A percentile compares a stretch with the other conserved stretches of the same genome.
These are phyloP conservation scores for Prunella himalayana DNA, from an alignment of 2,113 vertebrate species.

Conservation along the genomic window DNA sequence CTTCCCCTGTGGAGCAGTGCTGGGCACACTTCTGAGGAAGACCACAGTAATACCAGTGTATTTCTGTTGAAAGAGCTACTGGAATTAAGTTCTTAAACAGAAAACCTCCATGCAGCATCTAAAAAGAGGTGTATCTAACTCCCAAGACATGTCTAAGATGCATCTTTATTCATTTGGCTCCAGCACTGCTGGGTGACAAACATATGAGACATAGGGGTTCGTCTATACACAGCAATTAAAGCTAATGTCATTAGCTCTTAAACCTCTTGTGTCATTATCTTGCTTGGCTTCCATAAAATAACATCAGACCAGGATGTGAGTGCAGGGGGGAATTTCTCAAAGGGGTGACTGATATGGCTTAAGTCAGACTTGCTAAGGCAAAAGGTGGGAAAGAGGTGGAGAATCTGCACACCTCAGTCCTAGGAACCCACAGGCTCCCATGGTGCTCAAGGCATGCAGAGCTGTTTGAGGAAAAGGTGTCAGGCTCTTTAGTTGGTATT, in stretches of 20 bases:
- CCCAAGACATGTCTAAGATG: neutral
- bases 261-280: neutral
- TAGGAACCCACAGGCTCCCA: neutral
- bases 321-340: neutral
- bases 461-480: neutral
- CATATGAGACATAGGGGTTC: neutral
- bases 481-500: neutral
- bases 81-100: neutral
- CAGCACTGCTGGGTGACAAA: neutral
- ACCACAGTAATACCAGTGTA: neutral
- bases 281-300: neutral
- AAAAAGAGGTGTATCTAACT: neutral
- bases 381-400: neutral
- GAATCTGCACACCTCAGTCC: neutral
- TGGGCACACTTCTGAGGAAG: neutral
- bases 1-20: neutral
- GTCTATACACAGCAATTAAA: neutral
- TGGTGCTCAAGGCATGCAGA: rapidly evolving
- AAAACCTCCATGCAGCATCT: neutral
- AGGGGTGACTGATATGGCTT: neutral
- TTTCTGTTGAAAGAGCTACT: neutral
- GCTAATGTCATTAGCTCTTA: neutral
- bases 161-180: neutral
- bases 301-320: neutral
- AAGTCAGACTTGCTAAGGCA: neutral